A percentile compares a stretch with the other conserved stretches of the same genome.
These are phyloP conservation scores for Boulengeromyrus knoepffleri DNA, from an alignment of 2,113 vertebrate species.

Conservation along the genomic window DNA sequence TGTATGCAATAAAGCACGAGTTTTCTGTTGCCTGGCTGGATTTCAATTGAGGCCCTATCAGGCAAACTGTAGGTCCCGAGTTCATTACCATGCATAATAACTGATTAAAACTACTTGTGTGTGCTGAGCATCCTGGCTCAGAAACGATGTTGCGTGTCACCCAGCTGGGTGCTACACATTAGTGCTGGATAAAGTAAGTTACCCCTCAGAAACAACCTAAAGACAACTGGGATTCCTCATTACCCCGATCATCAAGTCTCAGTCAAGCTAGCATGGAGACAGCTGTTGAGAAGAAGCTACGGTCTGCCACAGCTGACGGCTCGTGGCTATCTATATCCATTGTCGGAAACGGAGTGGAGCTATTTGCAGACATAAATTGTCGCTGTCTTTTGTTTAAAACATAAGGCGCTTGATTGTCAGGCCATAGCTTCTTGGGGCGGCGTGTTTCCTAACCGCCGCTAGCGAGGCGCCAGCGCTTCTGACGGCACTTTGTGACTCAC, in stretches of 20 bases:
- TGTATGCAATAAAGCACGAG: neutral
- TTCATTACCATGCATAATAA: neutral
- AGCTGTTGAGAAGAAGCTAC: neutral
- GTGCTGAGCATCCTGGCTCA: neutral
- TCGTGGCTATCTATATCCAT: neutral
- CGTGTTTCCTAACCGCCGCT: neutral
- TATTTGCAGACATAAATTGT: neutral
- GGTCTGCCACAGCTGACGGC: neutral
- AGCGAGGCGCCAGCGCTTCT: neutral
- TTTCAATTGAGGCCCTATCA: neutral
- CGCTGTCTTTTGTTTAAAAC: neutral
- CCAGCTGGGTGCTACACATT: neutral
- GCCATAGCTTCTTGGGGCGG: neutral
- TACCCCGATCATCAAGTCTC: neutral
- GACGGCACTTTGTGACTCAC: neutral
- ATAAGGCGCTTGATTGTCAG: neutral
- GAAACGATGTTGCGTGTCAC: neutral
- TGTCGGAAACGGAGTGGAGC: neutral
- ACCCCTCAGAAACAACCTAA: neutral
- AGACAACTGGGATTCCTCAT: neutral
- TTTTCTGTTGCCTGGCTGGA: neutral
- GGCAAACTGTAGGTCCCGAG: neutral
- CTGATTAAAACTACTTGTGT: neutral
- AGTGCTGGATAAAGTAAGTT: neutral
- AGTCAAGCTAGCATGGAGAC: neutral